phyloP scores from a whole-genome alignment of 2,888 invertebrate genomes.

The Galerucella pusilla region DNA sequence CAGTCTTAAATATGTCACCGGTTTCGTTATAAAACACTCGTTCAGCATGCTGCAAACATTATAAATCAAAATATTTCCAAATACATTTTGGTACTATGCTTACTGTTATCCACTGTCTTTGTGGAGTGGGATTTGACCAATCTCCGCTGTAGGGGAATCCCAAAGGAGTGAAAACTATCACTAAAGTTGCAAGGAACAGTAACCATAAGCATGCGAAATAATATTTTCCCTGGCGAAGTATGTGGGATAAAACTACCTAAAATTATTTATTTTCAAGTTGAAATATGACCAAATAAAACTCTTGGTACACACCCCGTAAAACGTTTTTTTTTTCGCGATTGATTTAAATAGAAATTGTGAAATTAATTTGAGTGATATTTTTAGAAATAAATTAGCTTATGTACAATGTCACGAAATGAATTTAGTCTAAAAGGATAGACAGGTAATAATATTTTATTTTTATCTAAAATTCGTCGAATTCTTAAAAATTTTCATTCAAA shows the following conservation, averaged over 20 bases:
- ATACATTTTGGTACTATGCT: conserved; percentile 36
- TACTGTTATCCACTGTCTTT: conserved; percentile 69
- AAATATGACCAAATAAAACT: no score
- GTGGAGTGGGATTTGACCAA: conserved; percentile 70
- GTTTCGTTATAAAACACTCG: conserved; percentile 55
- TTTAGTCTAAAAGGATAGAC: no score
- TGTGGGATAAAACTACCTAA: conserved; percentile 31
- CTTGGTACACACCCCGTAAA: no score
- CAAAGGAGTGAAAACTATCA: conserved; percentile 71
- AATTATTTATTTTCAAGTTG: not conserved
- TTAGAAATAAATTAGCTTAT: no score
- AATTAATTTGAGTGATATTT: no score
- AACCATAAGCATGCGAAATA: conserved; percentile 49
- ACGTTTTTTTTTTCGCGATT: no score
- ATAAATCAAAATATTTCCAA: not conserved
- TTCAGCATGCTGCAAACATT: conserved; percentile 55
- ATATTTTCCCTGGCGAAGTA: conserved; percentile 53
- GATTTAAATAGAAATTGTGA: no score
- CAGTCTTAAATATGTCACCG: conserved; percentile 53
- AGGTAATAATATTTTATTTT: no score
- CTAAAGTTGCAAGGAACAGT: conserved; percentile 57
- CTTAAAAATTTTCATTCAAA: no score
- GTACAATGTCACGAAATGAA: no score
- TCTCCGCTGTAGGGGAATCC: conserved; percentile 79
- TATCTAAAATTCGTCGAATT: no score